Evolutionary conservation across 1,140 invertebrate genomes (phyloP), one percentile per base, ranked within the genome.

Genomic region (Cepaea nemoralis): DNA sequence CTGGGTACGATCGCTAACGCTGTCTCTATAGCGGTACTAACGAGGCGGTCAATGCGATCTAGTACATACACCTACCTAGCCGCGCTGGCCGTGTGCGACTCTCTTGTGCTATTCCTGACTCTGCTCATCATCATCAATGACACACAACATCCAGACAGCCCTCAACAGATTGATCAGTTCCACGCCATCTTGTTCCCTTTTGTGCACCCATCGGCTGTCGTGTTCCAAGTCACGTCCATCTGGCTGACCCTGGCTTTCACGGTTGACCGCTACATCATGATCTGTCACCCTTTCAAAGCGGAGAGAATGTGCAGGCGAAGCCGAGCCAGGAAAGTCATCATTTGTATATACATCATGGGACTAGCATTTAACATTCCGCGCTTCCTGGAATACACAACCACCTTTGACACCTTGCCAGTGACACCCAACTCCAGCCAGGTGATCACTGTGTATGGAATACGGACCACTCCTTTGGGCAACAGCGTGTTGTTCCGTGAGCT

Each of bases 251-350:
- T 92, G 24, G 91, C 89, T 6, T 92, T 92, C 83, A 91, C 91
- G 0, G 87, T 91, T 16, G 91, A 92, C 83, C 83, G 91, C 5
- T 92, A 91, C 79, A 90, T 92, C 71, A 92, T 92, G 90, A 92
- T 92, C 37, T 91, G 91, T 78, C 90, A 91, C 75, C 91, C 91
- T 5, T 92, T 91, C 81, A 86, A 86, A 66, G 90, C 91, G 1
- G 87, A 90, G 71, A 74, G 82, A 16, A 88, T 89, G 87, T 92
- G 91, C 77, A 88, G 86, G 37, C 75, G 87, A 2, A 84, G 84
- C 1, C 66, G 87, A 19, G 90, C 91, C 0, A 59, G 88, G 19
- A 87, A 87, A 76, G 88, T 90, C 10, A 87, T 91, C 16, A 22
- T 88, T 3, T 82, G 78, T 10, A 69, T 91, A 6, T 88, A 86